phyloP scores from a whole-genome alignment of 1,140 invertebrate genomes.

The Diplogasteroides magnus region DNA sequence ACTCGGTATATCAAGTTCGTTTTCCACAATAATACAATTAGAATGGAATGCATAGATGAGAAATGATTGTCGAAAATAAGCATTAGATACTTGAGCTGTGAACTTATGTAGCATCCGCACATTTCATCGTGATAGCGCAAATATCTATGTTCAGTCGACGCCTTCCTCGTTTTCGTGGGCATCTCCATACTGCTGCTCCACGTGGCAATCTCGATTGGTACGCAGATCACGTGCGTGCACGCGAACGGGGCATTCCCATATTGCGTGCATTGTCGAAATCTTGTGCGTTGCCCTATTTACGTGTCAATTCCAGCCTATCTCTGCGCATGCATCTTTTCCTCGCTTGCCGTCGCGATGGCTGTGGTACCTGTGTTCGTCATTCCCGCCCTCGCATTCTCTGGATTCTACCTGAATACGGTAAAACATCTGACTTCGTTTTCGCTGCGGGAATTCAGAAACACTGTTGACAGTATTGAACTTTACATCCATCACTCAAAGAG shows the following conservation, averaged over 20 bases:
- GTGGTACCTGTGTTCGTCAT: constrained; percentile 83
- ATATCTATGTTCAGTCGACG: too few species aligned
- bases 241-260: too few species aligned
- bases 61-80: too few species aligned
- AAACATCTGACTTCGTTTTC: neutral
- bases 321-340: constrained; percentile 75
- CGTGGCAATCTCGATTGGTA: constrained; percentile 83
- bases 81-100: too few species aligned
- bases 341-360: constrained; percentile 76
- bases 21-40: too few species aligned
- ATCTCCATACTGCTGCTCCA: constrained; percentile 78
- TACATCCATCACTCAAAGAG: too few species aligned
- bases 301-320: constrained; percentile 72
- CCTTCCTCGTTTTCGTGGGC: constrained; percentile 71
- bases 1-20: too few species aligned
- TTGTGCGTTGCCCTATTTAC: too few species aligned
- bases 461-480: neutral
- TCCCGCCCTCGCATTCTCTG: constrained; percentile 82
- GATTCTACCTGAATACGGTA: constrained; percentile 72
- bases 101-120: too few species aligned
- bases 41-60: too few species aligned
- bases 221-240: constrained; percentile 57
- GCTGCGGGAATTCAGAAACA: neutral
- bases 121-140: too few species aligned
- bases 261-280: too few species aligned